Percentiles rank a stretch among this genome's conserved stretches.
Conservation (phyloP, 2,113 vertebrate genomes). For the Zeus faber region DNA sequence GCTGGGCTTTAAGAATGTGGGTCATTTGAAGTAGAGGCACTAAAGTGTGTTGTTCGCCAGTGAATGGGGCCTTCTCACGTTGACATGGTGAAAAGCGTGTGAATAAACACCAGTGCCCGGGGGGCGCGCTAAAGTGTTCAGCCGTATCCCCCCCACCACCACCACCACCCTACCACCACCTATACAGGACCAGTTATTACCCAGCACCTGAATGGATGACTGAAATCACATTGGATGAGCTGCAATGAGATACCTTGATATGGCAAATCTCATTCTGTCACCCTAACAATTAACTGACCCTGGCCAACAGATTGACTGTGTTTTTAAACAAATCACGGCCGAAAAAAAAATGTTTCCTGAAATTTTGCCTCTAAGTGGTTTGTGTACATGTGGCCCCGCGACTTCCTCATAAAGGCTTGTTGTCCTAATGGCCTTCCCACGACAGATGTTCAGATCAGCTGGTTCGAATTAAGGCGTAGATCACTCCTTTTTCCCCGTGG, state of each 20-base stretch:
- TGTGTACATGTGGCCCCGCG: no score
- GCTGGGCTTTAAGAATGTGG: slow-evolving; percentile 70
- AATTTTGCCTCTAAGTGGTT: no score
- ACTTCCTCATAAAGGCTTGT: slow-evolving; percentile 16
- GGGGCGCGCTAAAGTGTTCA: slow-evolving; percentile 64
- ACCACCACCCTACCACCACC: slow-evolving; percentile 46
- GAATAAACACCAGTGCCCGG: slow-evolving; percentile 69
- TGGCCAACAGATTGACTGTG: no score
- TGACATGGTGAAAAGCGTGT: slow-evolving; percentile 72
- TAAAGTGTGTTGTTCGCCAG: slow-evolving; percentile 73
- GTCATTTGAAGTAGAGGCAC: slow-evolving; percentile 75
- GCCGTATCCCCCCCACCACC: slow-evolving; percentile 33
- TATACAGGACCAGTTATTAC: slow-evolving; percentile 67
- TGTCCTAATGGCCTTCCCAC: slow-evolving; percentile 65
- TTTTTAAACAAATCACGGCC: no score
- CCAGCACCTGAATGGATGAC: slow-evolving; percentile 53
- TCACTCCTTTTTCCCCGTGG: slow-evolving; percentile 69
- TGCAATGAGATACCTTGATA: slow-evolving; percentile 24
- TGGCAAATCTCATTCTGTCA: no score
- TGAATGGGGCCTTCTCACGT: slow-evolving; percentile 73
- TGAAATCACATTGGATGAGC: slow-evolving; percentile 49
- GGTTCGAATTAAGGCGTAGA: slow-evolving; percentile 71
- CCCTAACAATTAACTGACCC: no score
- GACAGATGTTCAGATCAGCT: slow-evolving; percentile 76
- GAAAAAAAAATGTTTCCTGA: no score